These are phyloP conservation scores for Macquaria ambigua DNA, from an alignment of 2,113 vertebrate species.

Conservation along the genomic window DNA sequence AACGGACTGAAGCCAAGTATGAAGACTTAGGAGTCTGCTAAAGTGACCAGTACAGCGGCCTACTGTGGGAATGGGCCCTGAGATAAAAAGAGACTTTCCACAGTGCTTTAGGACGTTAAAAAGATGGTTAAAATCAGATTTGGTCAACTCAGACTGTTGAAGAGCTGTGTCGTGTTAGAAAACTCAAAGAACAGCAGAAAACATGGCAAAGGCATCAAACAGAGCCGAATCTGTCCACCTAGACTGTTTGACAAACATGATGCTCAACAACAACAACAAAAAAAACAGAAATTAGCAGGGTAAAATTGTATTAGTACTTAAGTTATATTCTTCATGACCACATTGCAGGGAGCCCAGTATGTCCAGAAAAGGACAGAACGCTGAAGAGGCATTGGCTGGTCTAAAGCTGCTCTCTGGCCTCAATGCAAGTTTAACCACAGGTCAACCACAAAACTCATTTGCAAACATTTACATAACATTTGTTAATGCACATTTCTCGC, in stretches of 20 bases:
- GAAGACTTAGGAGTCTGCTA: too few species aligned
- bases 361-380: neutral
- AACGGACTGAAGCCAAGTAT: too few species aligned
- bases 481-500: neutral
- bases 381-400: neutral
- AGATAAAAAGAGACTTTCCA: too few species aligned
- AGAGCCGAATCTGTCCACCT: neutral
- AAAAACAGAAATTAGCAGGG: too few species aligned
- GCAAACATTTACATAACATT: conserved; percentile 9
- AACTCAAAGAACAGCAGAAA: neutral
- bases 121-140: too few species aligned
- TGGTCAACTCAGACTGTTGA: too few species aligned
- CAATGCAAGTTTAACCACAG: neutral
- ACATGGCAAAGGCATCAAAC: neutral
- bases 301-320: neutral
- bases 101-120: too few species aligned
- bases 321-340: neutral
- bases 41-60: too few species aligned
- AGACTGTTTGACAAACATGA: neutral
- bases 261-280: too few species aligned
- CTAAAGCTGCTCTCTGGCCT: neutral
- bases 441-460: neutral
- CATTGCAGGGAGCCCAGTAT: neutral
- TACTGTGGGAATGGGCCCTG: too few species aligned
- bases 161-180: too few species aligned